A percentile compares a stretch with the other conserved stretches of the same genome.
These are phyloP conservation scores for Hydractinia symbiolongicarpus DNA, from an alignment of 30 jellyfish, hydroid and myxozoan species.

Conservation along the genomic window DNA sequence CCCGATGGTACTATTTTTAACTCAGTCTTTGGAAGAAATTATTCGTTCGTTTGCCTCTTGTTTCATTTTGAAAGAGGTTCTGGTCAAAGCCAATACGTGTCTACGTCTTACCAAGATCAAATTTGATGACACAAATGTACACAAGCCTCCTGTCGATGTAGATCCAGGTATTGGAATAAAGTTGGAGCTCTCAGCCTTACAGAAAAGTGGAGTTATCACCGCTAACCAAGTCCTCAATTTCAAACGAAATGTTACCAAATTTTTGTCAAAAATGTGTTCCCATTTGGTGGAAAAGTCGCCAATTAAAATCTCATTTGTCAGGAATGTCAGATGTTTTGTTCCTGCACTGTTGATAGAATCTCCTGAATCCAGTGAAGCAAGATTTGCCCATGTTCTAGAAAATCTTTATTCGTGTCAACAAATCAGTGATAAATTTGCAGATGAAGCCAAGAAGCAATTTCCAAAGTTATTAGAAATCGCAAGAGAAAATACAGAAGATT, in stretches of 20 bases:
- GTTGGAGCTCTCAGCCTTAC: neutral
- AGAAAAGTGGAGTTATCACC: neutral
- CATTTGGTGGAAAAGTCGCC: neutral
- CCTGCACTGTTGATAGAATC: neutral
- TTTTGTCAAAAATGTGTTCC: neutral
- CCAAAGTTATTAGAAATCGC: neutral
- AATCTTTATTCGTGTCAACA: neutral
- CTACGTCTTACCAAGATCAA: neutral
- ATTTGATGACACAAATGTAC: neutral
- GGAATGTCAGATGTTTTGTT: neutral
- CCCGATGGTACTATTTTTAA: conserved; percentile 19
- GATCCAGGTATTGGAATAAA: conserved; percentile 8
- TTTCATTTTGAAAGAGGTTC: neutral
- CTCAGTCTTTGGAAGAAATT: conserved; percentile 1
- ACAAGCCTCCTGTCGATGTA: conserved; percentile 11
- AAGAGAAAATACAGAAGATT: neutral
- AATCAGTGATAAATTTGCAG: neutral
- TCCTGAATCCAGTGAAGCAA: neutral
- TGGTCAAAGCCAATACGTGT: conserved; percentile 1
- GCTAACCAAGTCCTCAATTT: conserved; percentile 1
- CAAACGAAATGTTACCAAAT: neutral
- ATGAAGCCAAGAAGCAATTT: neutral
- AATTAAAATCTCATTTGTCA: neutral
- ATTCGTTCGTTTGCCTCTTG: neutral
- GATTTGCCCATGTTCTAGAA: neutral